These are phyloP conservation scores for Eumeta japonica DNA, from an alignment of 1,140 invertebrate genomes.

Conservation along the genomic window DNA sequence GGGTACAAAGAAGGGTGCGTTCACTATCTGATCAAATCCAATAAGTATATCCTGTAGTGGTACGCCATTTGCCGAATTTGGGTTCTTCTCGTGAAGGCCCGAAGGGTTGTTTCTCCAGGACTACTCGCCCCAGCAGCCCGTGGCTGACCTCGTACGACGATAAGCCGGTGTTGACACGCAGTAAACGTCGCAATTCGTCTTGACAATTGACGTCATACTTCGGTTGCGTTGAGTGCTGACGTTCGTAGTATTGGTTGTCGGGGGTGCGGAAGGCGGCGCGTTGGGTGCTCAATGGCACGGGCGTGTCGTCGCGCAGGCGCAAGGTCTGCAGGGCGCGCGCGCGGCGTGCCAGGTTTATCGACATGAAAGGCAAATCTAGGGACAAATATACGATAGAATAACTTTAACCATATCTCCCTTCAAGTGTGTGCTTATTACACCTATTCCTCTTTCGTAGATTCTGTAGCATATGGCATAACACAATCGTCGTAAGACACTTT, in stretches of 20 bases:
- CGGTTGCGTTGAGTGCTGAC: constrained; percentile 30
- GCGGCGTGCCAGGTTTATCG: constrained; percentile 37
- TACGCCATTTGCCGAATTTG: constrained; percentile 37
- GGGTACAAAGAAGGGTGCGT: too few species aligned
- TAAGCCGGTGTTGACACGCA: constrained; percentile 34
- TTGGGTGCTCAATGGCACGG: constrained; percentile 40
- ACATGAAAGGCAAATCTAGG: constrained; percentile 48
- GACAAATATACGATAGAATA: constrained; percentile 8
- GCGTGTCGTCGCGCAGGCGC: constrained; percentile 35
- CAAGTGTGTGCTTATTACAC: not conserved
- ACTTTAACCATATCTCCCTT: too few species aligned
- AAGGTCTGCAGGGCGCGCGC: constrained; percentile 41
- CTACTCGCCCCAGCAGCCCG: constrained; percentile 31
- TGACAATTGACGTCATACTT: constrained; percentile 32
- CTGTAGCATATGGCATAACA: not conserved
- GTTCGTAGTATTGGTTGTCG: constrained; percentile 34
- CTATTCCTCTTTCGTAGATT: not conserved
- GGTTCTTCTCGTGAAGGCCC: constrained; percentile 38
- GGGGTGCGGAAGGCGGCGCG: constrained; percentile 27
- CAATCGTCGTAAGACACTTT: not conserved
- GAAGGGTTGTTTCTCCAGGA: constrained; percentile 37
- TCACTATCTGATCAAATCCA: too few species aligned
- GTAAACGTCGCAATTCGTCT: constrained; percentile 36
- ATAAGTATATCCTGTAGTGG: too few species aligned
- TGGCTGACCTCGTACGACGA: constrained; percentile 32